Evolutionary conservation across 2,113 vertebrate species (phyloP).

Genomic region (Psilopogon haemacephalus): DNA sequence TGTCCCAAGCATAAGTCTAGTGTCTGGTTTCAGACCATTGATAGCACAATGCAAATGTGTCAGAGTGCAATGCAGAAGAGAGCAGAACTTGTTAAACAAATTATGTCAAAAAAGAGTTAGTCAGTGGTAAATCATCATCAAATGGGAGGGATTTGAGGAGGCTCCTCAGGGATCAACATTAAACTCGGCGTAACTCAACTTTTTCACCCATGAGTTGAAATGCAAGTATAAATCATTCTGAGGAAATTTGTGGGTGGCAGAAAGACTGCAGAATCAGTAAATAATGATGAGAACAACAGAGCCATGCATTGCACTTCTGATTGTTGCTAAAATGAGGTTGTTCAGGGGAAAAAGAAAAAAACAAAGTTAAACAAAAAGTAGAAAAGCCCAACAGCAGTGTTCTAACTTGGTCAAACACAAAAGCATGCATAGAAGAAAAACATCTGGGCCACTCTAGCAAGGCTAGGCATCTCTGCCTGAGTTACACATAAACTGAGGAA

Average conservation of each 20-base stretch:
- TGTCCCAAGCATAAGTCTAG: neutral
- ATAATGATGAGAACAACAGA: constrained; percentile 29
- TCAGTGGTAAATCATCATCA: constrained; percentile 35
- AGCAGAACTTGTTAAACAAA: neutral
- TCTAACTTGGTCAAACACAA: neutral
- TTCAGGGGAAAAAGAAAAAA: neutral
- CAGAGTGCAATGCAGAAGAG: neutral
- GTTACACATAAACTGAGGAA: neutral
- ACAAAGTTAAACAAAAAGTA: neutral
- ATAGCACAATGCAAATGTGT: neutral
- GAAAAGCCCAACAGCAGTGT: neutral
- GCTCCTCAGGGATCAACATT: constrained; percentile 38
- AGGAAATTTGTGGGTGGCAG: constrained; percentile 38
- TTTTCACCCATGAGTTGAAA: constrained; percentile 54
- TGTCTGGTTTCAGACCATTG: neutral
- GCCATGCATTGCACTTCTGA: neutral
- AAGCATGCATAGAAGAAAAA: neutral
- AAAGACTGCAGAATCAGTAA: constrained; percentile 32
- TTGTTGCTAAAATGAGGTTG: neutral
- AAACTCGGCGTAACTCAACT: constrained; percentile 16
- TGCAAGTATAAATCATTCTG: constrained; percentile 46
- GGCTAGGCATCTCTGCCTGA: neutral
- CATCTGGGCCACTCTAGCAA: neutral
- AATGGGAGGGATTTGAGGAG: neutral
- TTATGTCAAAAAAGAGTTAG: constrained; percentile 5